A percentile compares a stretch with the other conserved stretches of the same genome.
Conservation (phyloP, 2,888 invertebrate genomes). For the Omphaloscelis lunosa region DNA sequence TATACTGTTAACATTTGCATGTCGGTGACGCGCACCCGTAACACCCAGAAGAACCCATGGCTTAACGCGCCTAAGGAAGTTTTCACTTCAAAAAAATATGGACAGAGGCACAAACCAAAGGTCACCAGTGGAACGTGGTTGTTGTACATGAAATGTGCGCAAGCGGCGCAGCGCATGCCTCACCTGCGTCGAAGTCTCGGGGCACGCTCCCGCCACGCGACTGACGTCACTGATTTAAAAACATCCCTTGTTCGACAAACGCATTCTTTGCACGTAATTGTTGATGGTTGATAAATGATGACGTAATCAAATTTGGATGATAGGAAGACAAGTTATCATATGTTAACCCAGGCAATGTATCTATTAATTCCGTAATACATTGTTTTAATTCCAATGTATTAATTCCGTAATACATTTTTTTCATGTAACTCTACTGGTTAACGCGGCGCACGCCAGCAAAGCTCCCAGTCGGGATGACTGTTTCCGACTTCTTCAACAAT, state of each 20-base stretch:
- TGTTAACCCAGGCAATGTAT: no score
- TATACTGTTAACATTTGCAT: background rate
- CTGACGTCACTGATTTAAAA: conserved; percentile 64
- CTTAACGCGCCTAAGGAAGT: background rate
- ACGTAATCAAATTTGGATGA: conserved; percentile 48
- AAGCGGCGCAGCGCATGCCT: conserved; percentile 59
- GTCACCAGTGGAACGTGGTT: conserved; percentile 48
- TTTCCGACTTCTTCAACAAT: no score
- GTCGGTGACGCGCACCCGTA: background rate
- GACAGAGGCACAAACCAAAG: conserved; percentile 8
- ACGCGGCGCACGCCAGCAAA: no score
- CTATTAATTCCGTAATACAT: no score
- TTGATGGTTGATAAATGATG: conserved; percentile 40
- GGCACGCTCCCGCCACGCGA: conserved; percentile 65
- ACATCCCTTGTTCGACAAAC: conserved; percentile 55
- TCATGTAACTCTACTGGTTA: no score
- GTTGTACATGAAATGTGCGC: conserved; percentile 48
- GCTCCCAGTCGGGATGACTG: no score
- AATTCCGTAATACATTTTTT: no score
- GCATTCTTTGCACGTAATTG: conserved; percentile 49
- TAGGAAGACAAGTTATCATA: background rate
- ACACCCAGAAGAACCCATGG: no score
- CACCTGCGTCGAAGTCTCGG: conserved; percentile 65
- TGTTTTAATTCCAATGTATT: no score
- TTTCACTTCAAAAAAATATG: background rate